Base-by-base conservation (phyloP, 2,888 invertebrate genomes). In the Marronus borbonicus region DNA sequence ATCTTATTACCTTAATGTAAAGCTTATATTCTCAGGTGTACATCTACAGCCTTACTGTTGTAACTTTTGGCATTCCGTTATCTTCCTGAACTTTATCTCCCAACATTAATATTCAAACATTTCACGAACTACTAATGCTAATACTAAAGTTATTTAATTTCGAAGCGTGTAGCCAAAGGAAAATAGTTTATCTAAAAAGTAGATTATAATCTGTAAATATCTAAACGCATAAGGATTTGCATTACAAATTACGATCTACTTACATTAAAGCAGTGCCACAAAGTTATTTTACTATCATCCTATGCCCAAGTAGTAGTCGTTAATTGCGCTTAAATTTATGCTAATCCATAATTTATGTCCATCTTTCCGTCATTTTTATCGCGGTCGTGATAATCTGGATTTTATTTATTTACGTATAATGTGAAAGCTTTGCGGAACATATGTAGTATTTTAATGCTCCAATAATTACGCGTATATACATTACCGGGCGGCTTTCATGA, bases 261-360 rank as follows among this genome's bases (percentile, higher is more conserved):
- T 68, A 49, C n/a, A 68, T 68, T 68, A 68, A 68, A 50, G 28
- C 39, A 68, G 68, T 24, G 3, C 68, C 50, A 50, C 68, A 50
- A 50, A 68, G 14, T 68, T 68, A 50, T 68, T 50, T 68, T 50
- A 50, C 28, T 68, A 50, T 5, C 62, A 31, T 50, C 49, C 50
- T 28, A 68, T 39, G 50, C 12, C 68, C 50, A 20, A 12, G 28
- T 62, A 62, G 62, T 28, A 62, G 28, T 3, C 58, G 72, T 58
- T 72, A 72, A 72, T 72, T 36, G 58, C 39, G 39, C 72, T 72
- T 55, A 17, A 58, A 72, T 58, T 39, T 72, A 72, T 72, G 72
- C 58, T 72, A 72, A 72, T 72, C 72, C 44, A 20, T 72, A 72
- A 72, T 72, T 72, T 72, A 72, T 72, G 31, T 68, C 24, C 17